Conservation (phyloP, 2,797 vertebrate species). For the Prunella strophiata region DNA sequence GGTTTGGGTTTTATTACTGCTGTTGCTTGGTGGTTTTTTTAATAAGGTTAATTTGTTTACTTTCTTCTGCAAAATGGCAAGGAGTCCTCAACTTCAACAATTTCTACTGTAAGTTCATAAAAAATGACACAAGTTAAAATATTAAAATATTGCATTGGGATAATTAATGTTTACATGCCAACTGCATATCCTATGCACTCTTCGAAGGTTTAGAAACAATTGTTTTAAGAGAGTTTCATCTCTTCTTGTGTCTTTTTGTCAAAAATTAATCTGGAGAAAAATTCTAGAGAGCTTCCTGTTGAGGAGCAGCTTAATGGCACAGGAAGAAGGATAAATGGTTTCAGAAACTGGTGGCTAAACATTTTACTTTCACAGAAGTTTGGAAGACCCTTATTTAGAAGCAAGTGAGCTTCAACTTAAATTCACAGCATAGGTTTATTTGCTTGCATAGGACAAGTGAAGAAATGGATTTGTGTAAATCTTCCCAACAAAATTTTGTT, state of each 20-base stretch:
- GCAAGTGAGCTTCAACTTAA: not conserved
- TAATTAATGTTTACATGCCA: not conserved
- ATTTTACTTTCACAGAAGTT: not conserved
- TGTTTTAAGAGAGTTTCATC: not conserved
- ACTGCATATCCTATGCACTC: not conserved
- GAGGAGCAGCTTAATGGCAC: not conserved
- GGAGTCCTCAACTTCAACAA: not conserved
- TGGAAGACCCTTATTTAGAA: not conserved
- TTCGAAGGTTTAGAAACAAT: not conserved
- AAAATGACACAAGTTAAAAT: not conserved
- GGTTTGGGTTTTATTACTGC: not conserved
- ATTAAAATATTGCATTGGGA: not conserved
- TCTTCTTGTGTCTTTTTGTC: not conserved
- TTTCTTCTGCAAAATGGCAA: not conserved
- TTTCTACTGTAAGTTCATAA: not conserved
- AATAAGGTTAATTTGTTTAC: fast-evolving
- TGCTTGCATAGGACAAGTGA: not conserved
- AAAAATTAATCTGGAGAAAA: not conserved
- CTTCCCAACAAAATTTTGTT: not conserved
- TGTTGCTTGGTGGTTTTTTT: fast-evolving
- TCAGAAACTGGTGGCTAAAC: not conserved
- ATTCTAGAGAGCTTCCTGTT: not conserved
- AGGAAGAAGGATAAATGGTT: not conserved
- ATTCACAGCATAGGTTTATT: not conserved
- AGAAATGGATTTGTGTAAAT: not conserved